Conservation (phyloP, 2,113 vertebrate genomes). For the Narcine bancroftii region DNA sequence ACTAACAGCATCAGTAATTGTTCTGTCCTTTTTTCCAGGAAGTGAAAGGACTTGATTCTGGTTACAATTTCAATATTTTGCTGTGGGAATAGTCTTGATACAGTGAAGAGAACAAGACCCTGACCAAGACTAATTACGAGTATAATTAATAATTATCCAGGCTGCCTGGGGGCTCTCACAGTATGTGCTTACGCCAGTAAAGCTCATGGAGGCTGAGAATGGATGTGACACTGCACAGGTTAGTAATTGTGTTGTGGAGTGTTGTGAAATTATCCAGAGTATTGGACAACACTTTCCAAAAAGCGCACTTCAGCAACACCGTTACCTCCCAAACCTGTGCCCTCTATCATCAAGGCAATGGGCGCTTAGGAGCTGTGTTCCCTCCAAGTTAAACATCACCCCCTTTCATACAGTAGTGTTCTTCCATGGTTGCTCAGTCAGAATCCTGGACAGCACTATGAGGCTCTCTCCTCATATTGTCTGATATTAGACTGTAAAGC, state of each 20-base stretch:
- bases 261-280: background rate
- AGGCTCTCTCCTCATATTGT: too few relatives aligned
- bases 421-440: background rate
- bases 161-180: background rate
- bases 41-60: background rate
- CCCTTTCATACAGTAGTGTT: background rate
- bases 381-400: background rate
- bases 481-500: too few relatives aligned
- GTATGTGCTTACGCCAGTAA: background rate
- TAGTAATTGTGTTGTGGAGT: background rate
- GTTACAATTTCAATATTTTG: background rate
- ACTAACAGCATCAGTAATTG: background rate
- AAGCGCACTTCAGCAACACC: background rate
- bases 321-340: background rate
- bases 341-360: background rate
- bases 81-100: background rate
- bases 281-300: background rate
- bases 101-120: background rate
- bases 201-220: background rate
- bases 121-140: background rate
- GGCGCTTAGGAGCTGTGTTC: too few relatives aligned
- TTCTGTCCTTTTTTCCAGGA: background rate
- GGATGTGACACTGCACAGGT: background rate
- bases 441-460: background rate
- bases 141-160: background rate